Base-by-base conservation (phyloP, 1,140 invertebrate species). In the Heliconius eleuchia region DNA sequence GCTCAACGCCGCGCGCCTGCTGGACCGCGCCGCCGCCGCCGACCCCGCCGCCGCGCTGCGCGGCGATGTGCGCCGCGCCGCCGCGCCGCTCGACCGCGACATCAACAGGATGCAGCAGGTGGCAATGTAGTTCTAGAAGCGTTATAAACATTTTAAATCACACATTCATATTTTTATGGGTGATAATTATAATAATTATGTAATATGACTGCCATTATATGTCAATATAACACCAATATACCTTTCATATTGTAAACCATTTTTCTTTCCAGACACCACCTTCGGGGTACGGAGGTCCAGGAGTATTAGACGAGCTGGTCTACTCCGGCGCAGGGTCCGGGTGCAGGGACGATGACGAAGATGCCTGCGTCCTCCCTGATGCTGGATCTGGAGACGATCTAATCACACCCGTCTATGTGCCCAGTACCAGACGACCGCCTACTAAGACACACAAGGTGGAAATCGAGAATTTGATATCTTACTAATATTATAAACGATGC, bases 321-420 rank as follows among this genome's bases (percentile, higher is more conserved):
- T 98, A 97, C 91, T 98, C 97, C 7, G 98, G 98, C 27, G 98
- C 97, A 8, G 98, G 98, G 16, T 98, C 97, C 19, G 98, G 98
- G 0, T 98, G 98, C 89, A 96, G 97, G 46, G 96, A 97, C 80
- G 97, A 98, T 88, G 98, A 99, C 89, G 97, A 97, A 84, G 97
- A 98, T 88, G 98, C 98, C 85, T 97, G 97, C 42, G 97, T 97
- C 9, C 95, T 97, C 57, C 97, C 97, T 73, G 97, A 98, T 84
- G 96, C 96, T 19, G 97, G 97, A 55, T 97, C 97, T 74, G 97
- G 97, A 86, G 98, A 98, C 90, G 98, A 99, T 88, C 95, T 99
- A 19, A 98, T 99, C 74, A 99, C 98, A 0, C 98, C 98, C 0
- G 98, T 98, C 0, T 98, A 98, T 92, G 97, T 98, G 18, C 97